Base-by-base conservation (phyloP, 2,113 vertebrate genomes). In the Gavialis gangeticus region DNA sequence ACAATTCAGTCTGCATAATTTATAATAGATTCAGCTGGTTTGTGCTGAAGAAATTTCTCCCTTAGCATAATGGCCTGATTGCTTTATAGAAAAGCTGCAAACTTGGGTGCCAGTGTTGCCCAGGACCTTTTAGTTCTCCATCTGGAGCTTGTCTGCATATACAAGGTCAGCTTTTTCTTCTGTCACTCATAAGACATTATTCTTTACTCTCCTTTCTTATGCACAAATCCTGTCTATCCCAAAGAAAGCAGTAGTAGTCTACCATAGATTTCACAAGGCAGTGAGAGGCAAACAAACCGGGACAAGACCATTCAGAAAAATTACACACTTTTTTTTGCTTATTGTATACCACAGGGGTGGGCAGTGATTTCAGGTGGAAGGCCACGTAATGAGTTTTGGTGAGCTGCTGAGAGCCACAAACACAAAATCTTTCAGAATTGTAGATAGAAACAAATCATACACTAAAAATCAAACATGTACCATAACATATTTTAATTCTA, bases 171-270 rank as follows among this genome's bases (percentile, higher is more conserved):
- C 9, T 75, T 22, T 37, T 37, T 21, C 1, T 19, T 12, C 22
- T 79, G 56, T 30, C 37, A 28, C 4, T 69, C 76, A 34, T 27
- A 59, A 76, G 54, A n/a, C 2, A 79, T 62, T 81, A 6, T 27
- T 55, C 34, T 2, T 17, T 2, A 16, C 28, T 7, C 2, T 75
- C 7, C 16, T 3, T 1, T 64, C 37, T 66, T 4, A 8, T 58
- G 60, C 37, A 3, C 18, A 27, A 62, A 78, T 60, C 4, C 8
- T 94, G 8, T 60, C 58, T 30, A 80, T 15, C n/a, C 5, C 24
- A n/a, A 57, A 64, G 27, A 85, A 91, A 64, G 21, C 15, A 37
- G 24, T 34, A 73, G 30, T 67, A 77, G 57, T 3, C 6, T 28
- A 11, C 2, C 21, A 28, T 34, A 1, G 15, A 14, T 37, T 82